Evolutionary conservation across 2,888 invertebrate species (phyloP).

Genomic region (Eremobia ochroleuca): DNA sequence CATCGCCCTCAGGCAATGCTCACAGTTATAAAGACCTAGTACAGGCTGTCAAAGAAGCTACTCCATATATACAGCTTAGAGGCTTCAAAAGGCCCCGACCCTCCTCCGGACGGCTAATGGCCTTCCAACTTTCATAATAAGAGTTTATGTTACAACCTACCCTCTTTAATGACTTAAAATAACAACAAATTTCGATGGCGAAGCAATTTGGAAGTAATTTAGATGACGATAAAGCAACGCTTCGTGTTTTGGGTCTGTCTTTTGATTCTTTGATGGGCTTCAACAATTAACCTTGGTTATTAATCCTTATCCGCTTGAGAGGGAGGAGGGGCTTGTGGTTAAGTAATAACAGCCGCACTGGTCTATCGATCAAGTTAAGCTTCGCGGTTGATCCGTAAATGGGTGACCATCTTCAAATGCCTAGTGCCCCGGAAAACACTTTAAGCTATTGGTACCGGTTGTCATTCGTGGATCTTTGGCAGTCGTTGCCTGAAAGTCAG

Average conservation of each 20-base stretch:
- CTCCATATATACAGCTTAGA: slow-evolving; percentile 70
- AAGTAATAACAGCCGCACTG: no score
- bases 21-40: slow-evolving; percentile 60
- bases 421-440: no score
- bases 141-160: slow-evolving; percentile 71
- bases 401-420: no score
- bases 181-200: slow-evolving; percentile 69
- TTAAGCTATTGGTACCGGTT: no score
- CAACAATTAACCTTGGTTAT: slow-evolving; percentile 53
- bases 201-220: slow-evolving; percentile 70
- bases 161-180: slow-evolving; percentile 70
- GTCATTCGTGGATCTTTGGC: no score
- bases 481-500: no score
- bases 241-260: slow-evolving; percentile 56
- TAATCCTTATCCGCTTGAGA: slow-evolving; percentile 38
- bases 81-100: slow-evolving; percentile 61
- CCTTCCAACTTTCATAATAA: slow-evolving; percentile 73
- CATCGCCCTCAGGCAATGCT: slow-evolving; percentile 50
- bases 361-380: no score
- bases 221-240: slow-evolving; percentile 57
- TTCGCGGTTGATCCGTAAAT: no score
- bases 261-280: slow-evolving; percentile 56
- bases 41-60: slow-evolving; percentile 63
- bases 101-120: slow-evolving; percentile 67
- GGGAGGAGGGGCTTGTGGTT: no score